phyloP scores from a whole-genome alignment of 64 coral and sea anemone genomes.

The Pocillopora verrucosa region DNA sequence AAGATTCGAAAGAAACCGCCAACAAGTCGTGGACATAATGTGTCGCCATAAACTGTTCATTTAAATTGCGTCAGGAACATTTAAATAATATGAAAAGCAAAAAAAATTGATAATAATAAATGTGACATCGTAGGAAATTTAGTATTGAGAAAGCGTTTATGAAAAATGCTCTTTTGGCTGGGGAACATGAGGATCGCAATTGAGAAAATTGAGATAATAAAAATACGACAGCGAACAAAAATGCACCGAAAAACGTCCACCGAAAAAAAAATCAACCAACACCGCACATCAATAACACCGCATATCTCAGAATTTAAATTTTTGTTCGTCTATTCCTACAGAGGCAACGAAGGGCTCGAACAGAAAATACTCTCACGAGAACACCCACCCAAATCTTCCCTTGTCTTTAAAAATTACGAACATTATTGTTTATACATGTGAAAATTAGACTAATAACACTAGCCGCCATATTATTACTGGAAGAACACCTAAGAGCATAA shows the following conservation, averaged over 20 bases:
- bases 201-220: not conserved
- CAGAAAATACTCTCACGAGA: not conserved
- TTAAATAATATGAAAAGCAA: too few species aligned
- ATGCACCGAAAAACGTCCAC: not conserved
- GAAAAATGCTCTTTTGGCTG: slow-evolving; percentile 2
- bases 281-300: not conserved
- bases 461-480: slow-evolving; percentile 34
- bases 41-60: slow-evolving; percentile 29
- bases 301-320: not conserved
- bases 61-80: slow-evolving; percentile 6
- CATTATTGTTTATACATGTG: slow-evolving; percentile 88
- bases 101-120: not conserved
- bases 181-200: slow-evolving; percentile 1
- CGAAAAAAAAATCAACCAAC: not conserved
- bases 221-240: not conserved
- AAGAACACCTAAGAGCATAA: slow-evolving; percentile 11
- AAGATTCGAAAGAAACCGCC: slow-evolving; percentile 1
- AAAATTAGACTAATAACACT: slow-evolving; percentile 55
- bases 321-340: too few species aligned
- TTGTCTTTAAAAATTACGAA: slow-evolving; percentile 63
- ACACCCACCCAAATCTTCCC: slow-evolving; percentile 42
- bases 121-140: not conserved
- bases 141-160: slow-evolving; percentile 3
- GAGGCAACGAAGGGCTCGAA: not conserved
- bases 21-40: not conserved